Conservation (phyloP, 2,888 invertebrate species). For the Plagiodera versicolora region DNA sequence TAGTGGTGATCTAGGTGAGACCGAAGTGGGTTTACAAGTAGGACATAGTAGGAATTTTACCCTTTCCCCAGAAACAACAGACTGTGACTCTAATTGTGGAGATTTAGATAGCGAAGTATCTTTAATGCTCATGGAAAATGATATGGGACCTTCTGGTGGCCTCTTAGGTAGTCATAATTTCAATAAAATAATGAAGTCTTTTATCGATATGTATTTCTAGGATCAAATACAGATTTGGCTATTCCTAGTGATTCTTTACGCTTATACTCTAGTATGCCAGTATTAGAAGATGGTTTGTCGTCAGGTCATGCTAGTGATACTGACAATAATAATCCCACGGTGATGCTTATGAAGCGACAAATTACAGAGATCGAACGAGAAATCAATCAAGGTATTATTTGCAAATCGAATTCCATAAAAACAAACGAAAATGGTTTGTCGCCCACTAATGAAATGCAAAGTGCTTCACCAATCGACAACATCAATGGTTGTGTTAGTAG, state of each 20-base stretch:
- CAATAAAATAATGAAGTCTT: neutral
- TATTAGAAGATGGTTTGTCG: slow-evolving; percentile 90
- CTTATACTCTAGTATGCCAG: slow-evolving; percentile 81
- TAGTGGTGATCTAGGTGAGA: slow-evolving; percentile 67
- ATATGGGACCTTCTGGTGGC: slow-evolving; percentile 55
- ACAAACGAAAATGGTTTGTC: slow-evolving; percentile 50
- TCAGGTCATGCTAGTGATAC: slow-evolving; percentile 92
- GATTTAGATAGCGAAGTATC: slow-evolving; percentile 85
- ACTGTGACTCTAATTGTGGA: slow-evolving; percentile 86
- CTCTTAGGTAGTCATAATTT: slow-evolving; percentile 43
- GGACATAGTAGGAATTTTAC: slow-evolving; percentile 83
- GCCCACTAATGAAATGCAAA: slow-evolving; percentile 43
- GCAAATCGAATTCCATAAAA: slow-evolving; percentile 47
- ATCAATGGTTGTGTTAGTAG: slow-evolving; percentile 49
- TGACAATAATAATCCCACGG: slow-evolving; percentile 84
- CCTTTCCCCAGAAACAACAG: slow-evolving; percentile 89
- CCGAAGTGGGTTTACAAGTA: slow-evolving; percentile 64
- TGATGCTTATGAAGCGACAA: slow-evolving; percentile 67
- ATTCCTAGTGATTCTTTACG: slow-evolving; percentile 66
- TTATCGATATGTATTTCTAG: slow-evolving; percentile 41
- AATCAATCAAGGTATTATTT: slow-evolving; percentile 66
- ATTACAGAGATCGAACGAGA: slow-evolving; percentile 74
- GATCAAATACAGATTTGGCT: slow-evolving; percentile 62
- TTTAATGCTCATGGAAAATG: slow-evolving; percentile 73
- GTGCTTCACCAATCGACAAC: slow-evolving; percentile 45